Percentiles rank a stretch among this genome's conserved stretches.
Evolutionary conservation across 2,797 vertebrate genomes (phyloP).

Genomic region (Antrozous pallidus): DNA sequence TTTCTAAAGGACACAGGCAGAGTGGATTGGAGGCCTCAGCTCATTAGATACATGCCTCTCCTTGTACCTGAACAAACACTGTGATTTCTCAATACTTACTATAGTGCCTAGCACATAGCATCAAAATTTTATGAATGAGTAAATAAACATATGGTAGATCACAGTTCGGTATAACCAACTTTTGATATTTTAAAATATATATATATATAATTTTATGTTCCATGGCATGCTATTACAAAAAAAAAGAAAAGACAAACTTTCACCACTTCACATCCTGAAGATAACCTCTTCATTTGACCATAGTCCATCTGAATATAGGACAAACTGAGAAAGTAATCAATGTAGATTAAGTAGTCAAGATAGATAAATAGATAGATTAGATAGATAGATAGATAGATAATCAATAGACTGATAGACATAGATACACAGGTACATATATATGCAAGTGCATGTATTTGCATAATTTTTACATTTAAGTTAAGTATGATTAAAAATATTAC

Average conservation of each 20-base stretch:
- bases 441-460: not conserved
- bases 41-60: not conserved
- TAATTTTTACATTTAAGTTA: slow-evolving; percentile 4
- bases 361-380: not conserved
- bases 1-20: not conserved
- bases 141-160: not conserved
- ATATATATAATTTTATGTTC: not conserved
- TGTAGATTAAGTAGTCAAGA: not conserved
- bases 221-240: not conserved
- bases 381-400: not conserved
- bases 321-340: not conserved
- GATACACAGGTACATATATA: not conserved
- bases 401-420: not conserved
- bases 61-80: not conserved
- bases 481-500: not conserved
- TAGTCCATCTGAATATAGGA: not conserved
- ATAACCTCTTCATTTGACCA: not conserved
- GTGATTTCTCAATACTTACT: not conserved
- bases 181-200: slow-evolving; percentile 15
- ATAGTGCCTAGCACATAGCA: not conserved
- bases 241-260: not conserved
- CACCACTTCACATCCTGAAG: not conserved
- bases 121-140: not conserved
- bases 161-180: not conserved
- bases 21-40: not conserved